A percentile compares a stretch with the other conserved stretches of the same genome.
Conservation (phyloP, 2,888 invertebrate genomes). For the Rhopalosiphum nymphaeae region DNA sequence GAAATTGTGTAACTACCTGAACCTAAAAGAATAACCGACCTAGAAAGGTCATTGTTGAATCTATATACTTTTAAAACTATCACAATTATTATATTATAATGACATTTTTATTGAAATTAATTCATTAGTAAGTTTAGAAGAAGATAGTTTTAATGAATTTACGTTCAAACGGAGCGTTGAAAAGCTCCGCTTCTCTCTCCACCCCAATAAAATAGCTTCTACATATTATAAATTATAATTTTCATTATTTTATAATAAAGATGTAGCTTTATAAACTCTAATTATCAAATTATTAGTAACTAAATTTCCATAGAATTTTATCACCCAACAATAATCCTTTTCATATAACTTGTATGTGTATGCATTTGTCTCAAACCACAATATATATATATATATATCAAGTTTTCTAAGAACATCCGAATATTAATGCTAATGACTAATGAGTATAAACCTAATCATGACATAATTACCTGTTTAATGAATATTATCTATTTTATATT, state of each 20-base stretch:
- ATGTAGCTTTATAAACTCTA: too few species aligned
- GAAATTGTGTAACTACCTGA: not conserved
- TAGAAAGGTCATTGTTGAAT: too few species aligned
- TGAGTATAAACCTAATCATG: not conserved
- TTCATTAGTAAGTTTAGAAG: not conserved
- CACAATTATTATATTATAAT: too few species aligned
- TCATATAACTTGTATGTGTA: not conserved
- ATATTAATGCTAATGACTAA: not conserved
- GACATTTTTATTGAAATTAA: not conserved
- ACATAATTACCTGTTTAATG: not conserved
- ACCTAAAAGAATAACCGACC: too few species aligned
- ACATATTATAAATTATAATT: too few species aligned
- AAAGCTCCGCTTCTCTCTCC: not conserved
- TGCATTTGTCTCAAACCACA: not conserved
- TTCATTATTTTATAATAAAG: too few species aligned
- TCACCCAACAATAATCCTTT: not conserved
- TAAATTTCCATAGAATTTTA: not conserved
- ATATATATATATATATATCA: not conserved
- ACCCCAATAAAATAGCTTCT: not conserved
- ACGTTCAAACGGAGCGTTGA: not conserved
- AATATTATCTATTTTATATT: constrained; percentile 4
- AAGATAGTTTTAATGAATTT: not conserved
- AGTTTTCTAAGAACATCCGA: not conserved
- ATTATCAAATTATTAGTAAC: too few species aligned
- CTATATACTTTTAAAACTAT: too few species aligned